Conservation (phyloP, 2,113 vertebrate species). For the Actenoides lindsayi region DNA sequence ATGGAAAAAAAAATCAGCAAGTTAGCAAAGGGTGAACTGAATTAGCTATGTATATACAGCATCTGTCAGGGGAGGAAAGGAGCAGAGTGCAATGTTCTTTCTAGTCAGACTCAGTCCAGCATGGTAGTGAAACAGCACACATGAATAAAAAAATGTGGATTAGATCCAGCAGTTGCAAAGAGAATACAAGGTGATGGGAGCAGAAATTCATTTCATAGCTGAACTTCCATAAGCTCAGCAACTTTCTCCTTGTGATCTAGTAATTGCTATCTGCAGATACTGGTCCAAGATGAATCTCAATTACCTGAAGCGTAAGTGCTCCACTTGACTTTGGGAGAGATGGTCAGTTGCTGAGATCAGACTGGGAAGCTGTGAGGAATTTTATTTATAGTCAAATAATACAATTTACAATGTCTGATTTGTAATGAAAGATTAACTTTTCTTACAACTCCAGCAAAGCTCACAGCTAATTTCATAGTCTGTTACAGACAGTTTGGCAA, state of each 20-base stretch:
- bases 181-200: neutral
- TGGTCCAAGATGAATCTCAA: neutral
- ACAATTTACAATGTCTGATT: neutral
- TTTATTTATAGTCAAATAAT: neutral
- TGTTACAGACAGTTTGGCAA: neutral
- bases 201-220: neutral
- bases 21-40: neutral
- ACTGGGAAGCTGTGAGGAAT: neutral
- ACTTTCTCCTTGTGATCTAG: neutral
- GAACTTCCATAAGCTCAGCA: neutral
- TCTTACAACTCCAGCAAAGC: neutral
- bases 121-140: neutral
- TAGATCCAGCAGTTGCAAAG: neutral
- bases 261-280: neutral
- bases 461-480: neutral
- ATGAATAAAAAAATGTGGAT: neutral
- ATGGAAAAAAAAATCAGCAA: neutral
- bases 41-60: neutral
- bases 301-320: neutral
- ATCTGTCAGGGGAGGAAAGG: neutral
- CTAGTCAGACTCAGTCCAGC: neutral
- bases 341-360: neutral
- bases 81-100: neutral
- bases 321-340: neutral
- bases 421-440: neutral